Evolutionary conservation across 2,797 vertebrate species (phyloP), one percentile per base, ranked within the genome.

Genomic region (Bradypus variegatus): DNA sequence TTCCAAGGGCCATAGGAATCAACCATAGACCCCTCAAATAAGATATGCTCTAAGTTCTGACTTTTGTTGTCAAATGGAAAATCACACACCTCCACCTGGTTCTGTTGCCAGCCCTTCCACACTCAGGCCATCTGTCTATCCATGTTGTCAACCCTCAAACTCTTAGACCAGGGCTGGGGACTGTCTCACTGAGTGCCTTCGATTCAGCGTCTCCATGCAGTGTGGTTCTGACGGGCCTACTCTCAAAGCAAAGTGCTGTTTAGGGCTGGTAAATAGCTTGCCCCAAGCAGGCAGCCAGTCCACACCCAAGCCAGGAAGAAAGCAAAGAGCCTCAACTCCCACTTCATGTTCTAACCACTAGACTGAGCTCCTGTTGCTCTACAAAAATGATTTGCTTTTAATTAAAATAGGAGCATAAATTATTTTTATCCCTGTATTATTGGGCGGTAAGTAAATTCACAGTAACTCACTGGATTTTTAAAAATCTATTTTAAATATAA

Each of bases 401-500:
- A 96, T 96, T 96, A 95, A 97, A 97, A 96, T 95, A 95, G 89
- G 69, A 96, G 90, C 81, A 95, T 95, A 97, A 97, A 96, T 97
- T 96, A 96, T 97, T 97, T 97, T 97, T 96, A 94, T 95, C 94
- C 85, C 92, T 95, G 90, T 94, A 97, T 96, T 96, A 96, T 96
- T 95, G 93, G 90, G 93, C 29, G 91, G 92, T 96, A 96, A 97
- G 97, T 90, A 91, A 96, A 97, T 97, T 97, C 97, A 95, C 94
- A 96, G 95, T 86, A 94, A 97, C 96, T 97, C 96, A 96, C 94
- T 96, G 94, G 96, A 94, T 95, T 96, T 95, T 50, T 96, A 91
- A 93, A 89, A 96, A 95, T 95, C 95, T 95, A 96, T 97, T 97
- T 97, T 97, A 97, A 97, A 97, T 92, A 97, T 96, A 97, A 98